Base-by-base conservation (phyloP, 2,888 invertebrate species). In the Andricus quercusramuli region DNA sequence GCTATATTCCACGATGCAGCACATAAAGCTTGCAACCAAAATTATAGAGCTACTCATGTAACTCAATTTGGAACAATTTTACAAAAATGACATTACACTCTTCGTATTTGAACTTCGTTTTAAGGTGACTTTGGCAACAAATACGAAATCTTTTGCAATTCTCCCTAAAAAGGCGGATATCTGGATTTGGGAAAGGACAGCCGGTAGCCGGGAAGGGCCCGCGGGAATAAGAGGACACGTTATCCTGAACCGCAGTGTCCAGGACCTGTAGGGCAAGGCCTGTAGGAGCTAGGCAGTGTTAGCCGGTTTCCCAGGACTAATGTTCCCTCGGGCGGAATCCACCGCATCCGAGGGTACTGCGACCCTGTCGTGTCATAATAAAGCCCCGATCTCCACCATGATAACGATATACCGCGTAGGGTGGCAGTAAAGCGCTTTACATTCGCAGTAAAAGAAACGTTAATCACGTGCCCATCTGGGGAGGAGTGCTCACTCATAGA, bases 401-500 rank as follows among this genome's bases (percentile, higher is more conserved):
- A 90, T 89, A 89, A 87, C 85, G 83, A 84, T 82, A 84, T 78
- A 84, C 81, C 82, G 83, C 80, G 74, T 80, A 66, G 80, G 64
- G 83, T 83, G 83, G 82, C 83, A 86, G 88, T 88, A 89, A 90
- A 90, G 83, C 84, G 88, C 80, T 90, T 88, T 88, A 87, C 90
- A 86, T 87, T 85, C 88, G 84, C 86, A 86, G 86, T 88, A 89
- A 89, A 90, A 89, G 89, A 88, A 88, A 89, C 88, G 88, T 90
- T 90, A 87, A 90, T 90, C 90, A 88, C 85, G 82, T 83, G 82
- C 83, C 83, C 88, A 88, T 85, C 86, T 87, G 88, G 85, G 79
- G 83, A 81, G 79, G 74, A 51, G 9, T 68, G 1, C 59, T 59
- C 11, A 22, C 70, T 70, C 70, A 74, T 74, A 37, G 74, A 56